Evolutionary conservation across 2,888 invertebrate genomes (phyloP).

Genomic region (Chymomyza fuscimana): DNA sequence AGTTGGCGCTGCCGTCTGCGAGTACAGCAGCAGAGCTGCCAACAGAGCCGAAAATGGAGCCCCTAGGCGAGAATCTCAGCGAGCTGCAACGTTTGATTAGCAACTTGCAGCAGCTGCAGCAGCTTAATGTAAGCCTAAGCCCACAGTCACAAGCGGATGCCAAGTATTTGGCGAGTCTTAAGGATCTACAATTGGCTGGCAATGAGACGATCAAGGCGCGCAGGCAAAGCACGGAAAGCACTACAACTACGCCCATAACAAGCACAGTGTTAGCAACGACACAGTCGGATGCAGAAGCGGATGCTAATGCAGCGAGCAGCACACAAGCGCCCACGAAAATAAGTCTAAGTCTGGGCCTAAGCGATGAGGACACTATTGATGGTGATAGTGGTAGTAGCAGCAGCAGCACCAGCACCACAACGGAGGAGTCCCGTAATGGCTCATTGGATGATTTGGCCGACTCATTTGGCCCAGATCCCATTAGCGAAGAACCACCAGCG

Average conservation of each 20-base stretch:
- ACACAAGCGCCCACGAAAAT: slow-evolving; percentile 67
- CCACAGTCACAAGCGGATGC: slow-evolving; percentile 54
- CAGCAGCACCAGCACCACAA: slow-evolving; percentile 42
- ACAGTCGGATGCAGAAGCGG: slow-evolving; percentile 18
- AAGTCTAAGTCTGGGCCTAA: slow-evolving; percentile 64
- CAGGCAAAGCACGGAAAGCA: slow-evolving; percentile 77
- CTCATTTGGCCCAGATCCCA: slow-evolving; percentile 84
- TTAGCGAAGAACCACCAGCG: slow-evolving; percentile 82
- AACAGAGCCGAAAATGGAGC: slow-evolving; percentile 18
- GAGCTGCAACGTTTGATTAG: slow-evolving; percentile 80
- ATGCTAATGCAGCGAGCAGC: slow-evolving; percentile 31
- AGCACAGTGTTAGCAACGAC: slow-evolving; percentile 10
- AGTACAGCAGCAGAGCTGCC: slow-evolving; percentile 13
- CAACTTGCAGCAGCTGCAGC: slow-evolving; percentile 78
- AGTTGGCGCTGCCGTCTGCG: slow-evolving; percentile 63
- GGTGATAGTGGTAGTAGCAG: slow-evolving; percentile 20
- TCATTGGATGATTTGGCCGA: slow-evolving; percentile 84
- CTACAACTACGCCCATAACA: slow-evolving; percentile 6
- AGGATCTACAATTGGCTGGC: slow-evolving; percentile 39
- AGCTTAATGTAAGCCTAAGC: slow-evolving; percentile 67
- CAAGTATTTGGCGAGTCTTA: slow-evolving; percentile 65
- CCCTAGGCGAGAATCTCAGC: slow-evolving; percentile 80
- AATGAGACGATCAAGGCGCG: slow-evolving; percentile 78
- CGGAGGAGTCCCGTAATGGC: slow-evolving; percentile 77
- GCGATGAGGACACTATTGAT: slow-evolving; percentile 39